These are phyloP conservation scores for Drosophila pandora DNA, from an alignment of 1,140 invertebrate genomes.

Conservation along the genomic window DNA sequence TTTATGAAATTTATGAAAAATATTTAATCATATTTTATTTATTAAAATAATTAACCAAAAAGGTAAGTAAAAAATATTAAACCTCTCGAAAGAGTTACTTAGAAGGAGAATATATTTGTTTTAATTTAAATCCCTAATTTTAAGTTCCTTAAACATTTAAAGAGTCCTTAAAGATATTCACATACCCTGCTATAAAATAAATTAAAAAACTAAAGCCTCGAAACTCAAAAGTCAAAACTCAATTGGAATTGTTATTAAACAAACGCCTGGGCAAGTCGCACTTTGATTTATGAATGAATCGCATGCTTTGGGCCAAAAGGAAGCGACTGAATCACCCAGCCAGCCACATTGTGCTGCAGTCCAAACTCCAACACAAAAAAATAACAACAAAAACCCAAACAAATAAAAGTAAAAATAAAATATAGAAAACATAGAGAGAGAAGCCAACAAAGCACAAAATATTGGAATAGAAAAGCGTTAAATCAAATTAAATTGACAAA, in stretches of 20 bases:
- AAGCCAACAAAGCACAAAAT: constrained; percentile 8
- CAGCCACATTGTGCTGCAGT: neutral
- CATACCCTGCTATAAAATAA: neutral
- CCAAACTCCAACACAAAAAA: constrained; percentile 1
- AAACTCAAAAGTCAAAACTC: neutral
- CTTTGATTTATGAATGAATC: constrained; percentile 66
- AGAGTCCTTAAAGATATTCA: neutral
- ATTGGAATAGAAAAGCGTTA: constrained; percentile 48
- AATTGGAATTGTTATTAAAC: constrained; percentile 51
- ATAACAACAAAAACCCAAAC: neutral
- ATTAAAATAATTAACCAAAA: no score
- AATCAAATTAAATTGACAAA: constrained; percentile 71
- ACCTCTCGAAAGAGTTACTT: no score
- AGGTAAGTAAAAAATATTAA: no score
- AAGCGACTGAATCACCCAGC: constrained; percentile 5
- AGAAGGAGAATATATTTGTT: no score
- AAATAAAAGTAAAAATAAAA: neutral
- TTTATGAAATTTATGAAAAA: no score
- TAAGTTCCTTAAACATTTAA: no score
- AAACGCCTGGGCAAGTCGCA: constrained; percentile 36
- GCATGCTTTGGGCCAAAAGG: constrained; percentile 3
- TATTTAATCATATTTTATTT: no score
- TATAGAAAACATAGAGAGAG: constrained; percentile 3
- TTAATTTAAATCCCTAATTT: no score
- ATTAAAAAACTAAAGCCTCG: constrained; percentile 7